Evolutionary conservation across 2,113 vertebrate species (phyloP), one percentile per base, ranked within the genome.

Genomic region (Sapayoa aenigma): DNA sequence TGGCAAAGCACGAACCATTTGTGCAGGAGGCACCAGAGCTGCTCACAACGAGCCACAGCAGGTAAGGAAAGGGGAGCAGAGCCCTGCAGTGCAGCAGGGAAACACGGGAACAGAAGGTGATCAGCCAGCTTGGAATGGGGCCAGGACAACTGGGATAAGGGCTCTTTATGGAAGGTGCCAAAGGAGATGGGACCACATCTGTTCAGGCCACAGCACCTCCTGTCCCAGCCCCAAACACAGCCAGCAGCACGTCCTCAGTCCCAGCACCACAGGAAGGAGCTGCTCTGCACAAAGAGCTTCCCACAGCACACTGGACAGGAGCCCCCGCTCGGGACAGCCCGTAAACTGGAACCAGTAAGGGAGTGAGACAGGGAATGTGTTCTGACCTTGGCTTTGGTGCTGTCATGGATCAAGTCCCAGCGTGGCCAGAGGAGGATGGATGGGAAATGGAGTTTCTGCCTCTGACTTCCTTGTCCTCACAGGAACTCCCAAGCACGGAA

Each of bases 381-480:
- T 22, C 50, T 53, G 27, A 30, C 50, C 50, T 53, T 53, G 50
- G 16, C 15, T 53, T 53, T 53, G 50, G 25, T 25, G 28, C 50
- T 28, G 50, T 28, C 50, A 5, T 0, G 6, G 27, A 41, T 10
- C 0, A 0, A 31, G 52, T 35, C 47, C 41, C 69, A 56, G 68
- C 2, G 30, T 1, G 9, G 63, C 42, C 27, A 46, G 25, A 25
- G 18, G 25, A 30, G 18, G 30, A 35, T 3, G 5, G 27, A 53
- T 35, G 42, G 9, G 31, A 67, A 66, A 75, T 8, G 41, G 41
- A n/a, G 24, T 20, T 84, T 68, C 25, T 69, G 14, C 68, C 39
- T 56, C 60, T 12, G 28, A 55, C 59, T 62, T 24, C 27, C 18
- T 56, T 27, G 21, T 35, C 33, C 77, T 44, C n/a, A 44, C 23